Base-by-base conservation (phyloP, 2,888 invertebrate genomes). In the Pandemis cinnamomeana region DNA sequence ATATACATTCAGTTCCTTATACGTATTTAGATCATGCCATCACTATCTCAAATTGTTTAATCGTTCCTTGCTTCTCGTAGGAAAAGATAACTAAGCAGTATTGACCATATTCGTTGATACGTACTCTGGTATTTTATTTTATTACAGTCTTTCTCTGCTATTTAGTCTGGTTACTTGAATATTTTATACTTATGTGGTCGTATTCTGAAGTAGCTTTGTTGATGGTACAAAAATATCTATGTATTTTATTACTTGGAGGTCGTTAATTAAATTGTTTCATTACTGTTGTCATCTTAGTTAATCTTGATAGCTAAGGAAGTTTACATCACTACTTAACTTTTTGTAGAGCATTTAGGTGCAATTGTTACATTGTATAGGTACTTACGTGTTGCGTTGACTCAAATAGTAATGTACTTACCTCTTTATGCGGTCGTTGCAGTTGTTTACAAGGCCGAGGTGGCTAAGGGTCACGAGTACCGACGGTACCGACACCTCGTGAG, bases 401-500 rank as follows among this genome's bases (percentile, higher is more conserved):
- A 55, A 58, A 20, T 20, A 11, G 27, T 58, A 20, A 58, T 58
- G 27, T 58, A 20, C 20, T 20, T 20, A 20, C 58, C 46, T 20
- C 11, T 46, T 63, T 58, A 58, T 27, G 58, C 58, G 46, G 20
- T 27, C 63, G 7, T 44, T 63, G 44, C 63, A 63, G 46, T 63
- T 48, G 48, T 64, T 63, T 48, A 53, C 67, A 41, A 53, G 11
- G 5, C n/a, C 48, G 41, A n/a, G 42, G 44, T 44, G 20, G 44
- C 15, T 63, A 48, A 64, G 46, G 64, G 51, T 67, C 27, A 55
- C 20, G 42, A 55, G 55, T 20, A 15, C 11, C 55, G 55, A 55
- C 67, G 42, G 44, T 20, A 15, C 11, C 55, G 55, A 55, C 67
- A 42, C 27, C 42, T 13, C 67, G 20, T 58, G 15, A 67, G 46